These are phyloP conservation scores for Epizoanthus stellaris DNA, from an alignment of 92 coral and sea anemone genomes.

Conservation along the genomic window DNA sequence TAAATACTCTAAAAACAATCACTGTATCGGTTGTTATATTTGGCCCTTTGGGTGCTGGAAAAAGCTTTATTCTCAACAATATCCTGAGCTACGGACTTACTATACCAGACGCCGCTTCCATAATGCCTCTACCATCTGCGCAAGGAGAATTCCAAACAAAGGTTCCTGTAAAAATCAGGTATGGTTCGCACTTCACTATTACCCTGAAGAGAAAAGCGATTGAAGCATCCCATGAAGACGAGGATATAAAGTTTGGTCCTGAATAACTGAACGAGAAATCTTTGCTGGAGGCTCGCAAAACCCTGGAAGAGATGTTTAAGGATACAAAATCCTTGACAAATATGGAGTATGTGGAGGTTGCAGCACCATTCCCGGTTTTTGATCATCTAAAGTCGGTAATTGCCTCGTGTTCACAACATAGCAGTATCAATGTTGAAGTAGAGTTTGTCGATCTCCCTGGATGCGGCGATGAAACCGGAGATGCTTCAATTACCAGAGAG, in stretches of 20 bases:
- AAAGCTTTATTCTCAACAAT: slow-evolving; percentile 53
- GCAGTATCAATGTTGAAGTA: slow-evolving; percentile 49
- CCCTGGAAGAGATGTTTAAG: slow-evolving; percentile 24
- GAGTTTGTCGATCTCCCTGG: slow-evolving; percentile 66
- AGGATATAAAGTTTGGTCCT: not conserved
- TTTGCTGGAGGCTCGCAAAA: not conserved
- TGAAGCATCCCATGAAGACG: not conserved
- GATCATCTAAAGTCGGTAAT: slow-evolving; percentile 4
- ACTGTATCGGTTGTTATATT: slow-evolving; percentile 55
- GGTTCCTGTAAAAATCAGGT: slow-evolving; percentile 53
- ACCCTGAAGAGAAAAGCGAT: slow-evolving; percentile 7
- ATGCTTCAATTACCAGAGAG: slow-evolving; percentile 35
- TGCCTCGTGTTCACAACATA: slow-evolving; percentile 23
- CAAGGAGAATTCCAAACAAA: slow-evolving; percentile 52
- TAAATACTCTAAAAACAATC: slow-evolving; percentile 44
- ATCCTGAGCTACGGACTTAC: slow-evolving; percentile 41
- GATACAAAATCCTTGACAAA: not conserved
- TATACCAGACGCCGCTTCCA: not conserved
- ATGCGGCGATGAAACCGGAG: slow-evolving; percentile 46
- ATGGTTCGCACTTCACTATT: slow-evolving; percentile 38
- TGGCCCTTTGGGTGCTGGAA: slow-evolving; percentile 64
- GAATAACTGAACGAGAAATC: not conserved
- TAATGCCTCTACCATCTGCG: slow-evolving; percentile 57
- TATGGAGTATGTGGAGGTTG: slow-evolving; percentile 43
- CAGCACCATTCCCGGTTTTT: slow-evolving; percentile 62